phyloP scores from a whole-genome alignment of 1,140 invertebrate genomes.

The Nephotettix cincticeps region DNA sequence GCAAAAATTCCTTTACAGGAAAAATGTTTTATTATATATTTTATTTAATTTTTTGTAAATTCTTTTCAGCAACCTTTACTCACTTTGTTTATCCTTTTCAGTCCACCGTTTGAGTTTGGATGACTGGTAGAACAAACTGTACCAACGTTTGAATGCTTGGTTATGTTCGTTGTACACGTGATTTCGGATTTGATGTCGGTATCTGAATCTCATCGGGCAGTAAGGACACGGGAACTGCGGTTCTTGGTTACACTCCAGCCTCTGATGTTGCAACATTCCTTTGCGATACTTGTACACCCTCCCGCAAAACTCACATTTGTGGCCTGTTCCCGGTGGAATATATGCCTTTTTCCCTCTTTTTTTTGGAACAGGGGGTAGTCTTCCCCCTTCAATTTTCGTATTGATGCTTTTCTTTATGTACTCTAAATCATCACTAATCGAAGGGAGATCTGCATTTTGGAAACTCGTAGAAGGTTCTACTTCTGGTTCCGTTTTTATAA shows the following conservation, averaged over 20 bases:
- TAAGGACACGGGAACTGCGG: conserved; percentile 52
- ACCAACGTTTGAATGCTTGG: neutral
- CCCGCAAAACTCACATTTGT: neutral
- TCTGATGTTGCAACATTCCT: conserved; percentile 45
- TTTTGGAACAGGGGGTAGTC: too few relatives aligned
- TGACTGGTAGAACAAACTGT: neutral
- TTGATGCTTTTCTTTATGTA: neutral
- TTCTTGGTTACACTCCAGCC: conserved; percentile 54
- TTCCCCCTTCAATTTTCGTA: too few relatives aligned
- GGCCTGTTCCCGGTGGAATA: neutral
- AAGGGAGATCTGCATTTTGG: neutral
- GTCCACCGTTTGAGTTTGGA: neutral
- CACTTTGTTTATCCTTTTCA: neutral
- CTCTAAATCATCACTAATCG: neutral
- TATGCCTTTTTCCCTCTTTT: too few relatives aligned
- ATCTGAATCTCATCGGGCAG: conserved; percentile 31
- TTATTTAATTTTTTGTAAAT: too few relatives aligned
- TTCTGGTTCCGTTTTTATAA: neutral
- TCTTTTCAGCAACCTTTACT: too few relatives aligned
- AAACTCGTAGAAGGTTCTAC: neutral
- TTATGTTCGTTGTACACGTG: neutral
- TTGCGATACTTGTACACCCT: neutral
- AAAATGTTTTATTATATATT: too few relatives aligned
- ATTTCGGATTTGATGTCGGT: conserved; percentile 9
- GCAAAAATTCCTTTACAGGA: too few relatives aligned